A percentile compares a stretch with the other conserved stretches of the same genome.
These are phyloP conservation scores for Pimpla rufipes DNA, from an alignment of 2,888 invertebrate species.

Conservation along the genomic window DNA sequence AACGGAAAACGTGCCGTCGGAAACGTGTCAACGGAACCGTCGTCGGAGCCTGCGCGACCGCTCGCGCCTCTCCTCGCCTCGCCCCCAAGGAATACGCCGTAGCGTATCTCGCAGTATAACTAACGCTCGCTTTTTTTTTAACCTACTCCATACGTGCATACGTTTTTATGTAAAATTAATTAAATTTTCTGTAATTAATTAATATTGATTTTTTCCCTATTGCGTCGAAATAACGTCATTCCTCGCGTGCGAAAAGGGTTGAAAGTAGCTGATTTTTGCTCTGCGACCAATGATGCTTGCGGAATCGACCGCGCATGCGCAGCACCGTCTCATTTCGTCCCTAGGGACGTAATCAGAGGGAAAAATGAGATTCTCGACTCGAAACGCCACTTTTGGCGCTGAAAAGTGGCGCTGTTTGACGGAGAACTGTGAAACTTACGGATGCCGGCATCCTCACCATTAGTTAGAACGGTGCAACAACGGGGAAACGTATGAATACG, in stretches of 20 bases:
- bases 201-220: slow-evolving; percentile 28
- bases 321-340: background rate
- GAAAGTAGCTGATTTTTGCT: slow-evolving; percentile 7
- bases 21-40: no score
- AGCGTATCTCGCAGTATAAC: no score
- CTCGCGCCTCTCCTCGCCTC: no score
- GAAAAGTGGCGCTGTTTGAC: slow-evolving; percentile 16
- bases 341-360: background rate
- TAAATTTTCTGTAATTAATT: no score
- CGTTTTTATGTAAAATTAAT: no score
- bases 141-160: no score
- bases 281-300: background rate
- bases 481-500: background rate
- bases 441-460: background rate
- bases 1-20: no score
- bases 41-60: no score
- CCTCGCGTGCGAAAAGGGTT: slow-evolving; percentile 1
- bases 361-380: background rate
- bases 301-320: background rate
- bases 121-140: no score
- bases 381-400: background rate
- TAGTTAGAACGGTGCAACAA: slow-evolving; percentile 1
- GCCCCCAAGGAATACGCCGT: no score
- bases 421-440: slow-evolving; percentile 5
- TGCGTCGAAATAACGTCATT: slow-evolving; percentile 9